A percentile compares a stretch with the other conserved stretches of the same genome.
Conservation (phyloP, 2,888 invertebrate species). For the Blomia tropicalis region DNA sequence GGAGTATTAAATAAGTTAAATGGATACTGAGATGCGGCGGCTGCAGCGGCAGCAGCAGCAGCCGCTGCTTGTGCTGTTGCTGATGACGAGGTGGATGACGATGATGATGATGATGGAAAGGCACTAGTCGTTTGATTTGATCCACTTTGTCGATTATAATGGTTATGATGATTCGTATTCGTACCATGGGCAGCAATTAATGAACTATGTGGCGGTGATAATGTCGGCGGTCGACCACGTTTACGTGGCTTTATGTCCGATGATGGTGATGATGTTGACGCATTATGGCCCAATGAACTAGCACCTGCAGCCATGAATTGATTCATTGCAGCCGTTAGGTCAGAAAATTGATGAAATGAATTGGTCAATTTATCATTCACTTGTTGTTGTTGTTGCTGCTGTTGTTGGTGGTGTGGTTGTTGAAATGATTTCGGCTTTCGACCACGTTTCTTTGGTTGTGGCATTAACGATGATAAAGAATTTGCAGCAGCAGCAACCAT, state of each 20-base stretch:
- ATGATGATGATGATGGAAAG: not conserved
- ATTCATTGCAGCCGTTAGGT: not conserved
- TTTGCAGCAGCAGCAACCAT: conserved; percentile 3
- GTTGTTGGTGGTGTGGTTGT: not conserved
- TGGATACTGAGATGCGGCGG: not conserved
- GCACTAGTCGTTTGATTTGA: not conserved
- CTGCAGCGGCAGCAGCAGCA: not conserved
- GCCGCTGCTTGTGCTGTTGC: not conserved
- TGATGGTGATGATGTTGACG: too few relatives aligned
- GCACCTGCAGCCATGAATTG: conserved; percentile 10
- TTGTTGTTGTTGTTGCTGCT: not conserved
- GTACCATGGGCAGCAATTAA: conserved; percentile 18
- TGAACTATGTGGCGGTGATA: conserved; percentile 20
- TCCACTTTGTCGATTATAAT: conserved; percentile 10
- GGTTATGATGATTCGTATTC: too few relatives aligned
- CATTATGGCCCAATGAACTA: not conserved
- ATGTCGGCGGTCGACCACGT: conserved; percentile 25
- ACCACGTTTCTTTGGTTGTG: conserved; percentile 23
- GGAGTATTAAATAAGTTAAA: conserved; percentile 17
- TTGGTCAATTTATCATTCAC: not conserved
- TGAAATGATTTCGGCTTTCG: conserved; percentile 24
- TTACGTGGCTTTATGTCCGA: conserved; percentile 21
- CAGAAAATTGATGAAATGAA: not conserved
- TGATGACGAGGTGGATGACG: not conserved
- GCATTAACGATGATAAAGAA: conserved; percentile 1